Conservation (phyloP, 2,888 invertebrate species). For the Chrysopilus asiliformis region DNA sequence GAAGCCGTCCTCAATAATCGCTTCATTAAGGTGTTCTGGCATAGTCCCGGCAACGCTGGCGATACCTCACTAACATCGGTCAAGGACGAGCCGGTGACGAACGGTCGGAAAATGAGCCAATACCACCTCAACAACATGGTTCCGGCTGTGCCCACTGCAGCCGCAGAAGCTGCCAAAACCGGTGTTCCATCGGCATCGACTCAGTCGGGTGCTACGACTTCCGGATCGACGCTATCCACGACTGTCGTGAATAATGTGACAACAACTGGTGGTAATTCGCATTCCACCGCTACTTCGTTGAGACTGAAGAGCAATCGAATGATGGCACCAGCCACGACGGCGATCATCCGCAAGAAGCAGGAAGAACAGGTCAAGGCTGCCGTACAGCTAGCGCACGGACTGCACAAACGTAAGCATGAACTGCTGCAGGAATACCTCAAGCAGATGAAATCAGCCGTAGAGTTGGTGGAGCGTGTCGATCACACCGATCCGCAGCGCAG, state of each 20-base stretch:
- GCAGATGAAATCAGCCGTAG: constrained; percentile 72
- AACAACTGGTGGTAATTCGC: constrained; percentile 16
- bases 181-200: constrained; percentile 19
- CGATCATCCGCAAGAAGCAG: constrained; percentile 56
- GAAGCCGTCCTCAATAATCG: constrained; percentile 96
- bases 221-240: constrained; percentile 15
- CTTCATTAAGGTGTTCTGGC: constrained; percentile 97
- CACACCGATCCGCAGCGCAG: constrained; percentile 60
- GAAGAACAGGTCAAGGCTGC: constrained; percentile 63
- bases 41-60: constrained; percentile 37
- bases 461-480: constrained; percentile 63
- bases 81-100: constrained; percentile 18
- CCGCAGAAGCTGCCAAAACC: constrained; percentile 13
- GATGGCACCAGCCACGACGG: constrained; percentile 46
- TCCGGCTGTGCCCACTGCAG: constrained; percentile 30
- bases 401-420: constrained; percentile 74
- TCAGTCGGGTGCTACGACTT: constrained; percentile 18
- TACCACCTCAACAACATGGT: constrained; percentile 33
- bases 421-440: constrained; percentile 79
- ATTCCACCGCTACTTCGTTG: constrained; percentile 16
- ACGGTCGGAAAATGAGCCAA: constrained; percentile 28
- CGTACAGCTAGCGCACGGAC: constrained; percentile 61
- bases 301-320: constrained; percentile 42
- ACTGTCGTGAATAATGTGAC: constrained; percentile 10
- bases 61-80: constrained; percentile 5